Conservation (phyloP, 2,888 invertebrate species). For the Anarsia innoxiella region DNA sequence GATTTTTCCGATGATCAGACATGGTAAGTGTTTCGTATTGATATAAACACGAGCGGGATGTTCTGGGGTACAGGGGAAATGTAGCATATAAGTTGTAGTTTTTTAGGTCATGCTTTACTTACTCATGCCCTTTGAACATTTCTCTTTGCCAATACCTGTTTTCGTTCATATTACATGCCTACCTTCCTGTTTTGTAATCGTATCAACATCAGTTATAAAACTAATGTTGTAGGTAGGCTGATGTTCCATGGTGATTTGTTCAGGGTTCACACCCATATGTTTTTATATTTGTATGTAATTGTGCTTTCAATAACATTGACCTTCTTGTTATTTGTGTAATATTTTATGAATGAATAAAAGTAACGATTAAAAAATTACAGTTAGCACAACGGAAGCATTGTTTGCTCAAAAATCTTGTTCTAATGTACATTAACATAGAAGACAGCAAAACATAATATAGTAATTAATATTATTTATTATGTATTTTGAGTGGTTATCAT, state of each 20-base stretch:
- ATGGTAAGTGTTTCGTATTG: constrained; percentile 62
- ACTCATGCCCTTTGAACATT: constrained; percentile 28
- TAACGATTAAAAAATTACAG: no score
- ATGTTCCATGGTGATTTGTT: background rate
- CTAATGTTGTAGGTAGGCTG: background rate
- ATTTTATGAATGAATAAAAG: no score
- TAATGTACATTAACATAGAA: no score
- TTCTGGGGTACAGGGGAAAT: constrained; percentile 11
- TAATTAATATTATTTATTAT: no score
- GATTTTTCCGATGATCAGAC: constrained; percentile 75
- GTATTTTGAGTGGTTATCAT: no score
- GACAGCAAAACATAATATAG: no score
- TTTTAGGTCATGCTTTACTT: constrained; percentile 22
- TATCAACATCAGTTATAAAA: background rate
- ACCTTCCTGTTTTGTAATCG: background rate
- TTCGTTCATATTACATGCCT: background rate
- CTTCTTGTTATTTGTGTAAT: no score
- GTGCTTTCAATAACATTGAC: constrained; percentile 5
- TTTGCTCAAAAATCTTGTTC: no score
- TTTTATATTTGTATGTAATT: background rate
- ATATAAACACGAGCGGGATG: background rate
- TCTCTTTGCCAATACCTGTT: constrained; percentile 22
- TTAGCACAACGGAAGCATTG: no score
- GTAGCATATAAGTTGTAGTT: constrained; percentile 15
- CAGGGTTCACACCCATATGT: background rate